phyloP scores from a whole-genome alignment of 2,888 invertebrate genomes.

The Cybosia mesomella region DNA sequence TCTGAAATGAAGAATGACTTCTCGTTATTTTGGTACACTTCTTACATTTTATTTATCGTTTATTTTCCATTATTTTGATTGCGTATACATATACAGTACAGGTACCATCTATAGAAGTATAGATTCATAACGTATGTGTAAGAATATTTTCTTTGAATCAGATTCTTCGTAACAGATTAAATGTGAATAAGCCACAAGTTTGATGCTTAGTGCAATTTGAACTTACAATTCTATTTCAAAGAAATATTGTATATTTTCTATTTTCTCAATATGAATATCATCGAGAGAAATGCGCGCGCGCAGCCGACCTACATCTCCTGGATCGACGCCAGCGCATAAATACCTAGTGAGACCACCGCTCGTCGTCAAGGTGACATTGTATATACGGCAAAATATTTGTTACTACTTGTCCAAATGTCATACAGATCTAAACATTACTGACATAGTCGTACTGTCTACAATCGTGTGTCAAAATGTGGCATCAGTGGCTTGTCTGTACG shows the following conservation, averaged over 20 bases:
- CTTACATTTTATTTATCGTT: neutral
- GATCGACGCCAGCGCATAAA: slow-evolving; percentile 73
- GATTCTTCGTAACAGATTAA: slow-evolving; percentile 36
- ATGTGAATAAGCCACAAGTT: slow-evolving; percentile 39
- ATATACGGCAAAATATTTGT: slow-evolving; percentile 48
- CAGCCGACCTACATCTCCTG: slow-evolving; percentile 75
- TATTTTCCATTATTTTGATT: slow-evolving; percentile 20
- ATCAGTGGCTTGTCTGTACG: slow-evolving; percentile 8
- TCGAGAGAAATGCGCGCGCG: slow-evolving; percentile 48
- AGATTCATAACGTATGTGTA: slow-evolving; percentile 34
- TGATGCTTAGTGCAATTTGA: slow-evolving; percentile 19
- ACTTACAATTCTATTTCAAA: slow-evolving; percentile 48
- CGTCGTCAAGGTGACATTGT: slow-evolving; percentile 76
- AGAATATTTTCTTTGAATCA: slow-evolving; percentile 48
- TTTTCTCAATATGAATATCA: slow-evolving; percentile 51
- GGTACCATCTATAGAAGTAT: slow-evolving; percentile 9
- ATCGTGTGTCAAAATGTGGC: slow-evolving; percentile 19
- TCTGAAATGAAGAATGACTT: no score
- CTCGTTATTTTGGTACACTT: no score
- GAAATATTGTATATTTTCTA: slow-evolving; percentile 54
- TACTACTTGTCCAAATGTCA: slow-evolving; percentile 34
- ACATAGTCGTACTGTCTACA: slow-evolving; percentile 25
- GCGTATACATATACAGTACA: slow-evolving; percentile 38
- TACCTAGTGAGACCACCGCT: slow-evolving; percentile 64
- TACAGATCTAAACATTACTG: slow-evolving; percentile 35